A percentile compares a stretch with the other conserved stretches of the same genome.
Conservation (phyloP, 1,140 invertebrate genomes). For the Zaprionus nigranus region DNA sequence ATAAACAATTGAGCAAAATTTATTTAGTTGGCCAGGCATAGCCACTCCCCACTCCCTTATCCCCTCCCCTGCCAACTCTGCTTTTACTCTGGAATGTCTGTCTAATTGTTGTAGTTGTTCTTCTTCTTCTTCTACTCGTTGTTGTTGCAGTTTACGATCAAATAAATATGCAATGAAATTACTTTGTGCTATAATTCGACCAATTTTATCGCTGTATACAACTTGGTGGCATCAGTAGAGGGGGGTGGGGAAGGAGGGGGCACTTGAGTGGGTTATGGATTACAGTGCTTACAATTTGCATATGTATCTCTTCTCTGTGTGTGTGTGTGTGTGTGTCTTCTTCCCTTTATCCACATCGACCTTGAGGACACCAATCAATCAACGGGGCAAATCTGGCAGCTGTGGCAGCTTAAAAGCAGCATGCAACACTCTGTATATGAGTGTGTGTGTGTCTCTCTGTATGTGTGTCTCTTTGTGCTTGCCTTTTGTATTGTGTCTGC, state of each 20-base stretch:
- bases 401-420: slow-evolving; percentile 49
- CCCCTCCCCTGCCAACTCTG: neutral
- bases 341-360: slow-evolving; percentile 35
- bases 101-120: slow-evolving; percentile 31
- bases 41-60: neutral
- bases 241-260: neutral
- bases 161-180: slow-evolving; percentile 75
- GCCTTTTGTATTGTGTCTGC: slow-evolving; percentile 10
- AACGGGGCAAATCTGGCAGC: slow-evolving; percentile 38
- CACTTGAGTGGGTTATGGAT: neutral
- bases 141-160: slow-evolving; percentile 56
- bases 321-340: slow-evolving; percentile 27
- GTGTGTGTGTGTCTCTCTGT: slow-evolving; percentile 9
- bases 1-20: slow-evolving; percentile 77
- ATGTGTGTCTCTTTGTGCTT: slow-evolving; percentile 6
- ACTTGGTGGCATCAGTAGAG: neutral
- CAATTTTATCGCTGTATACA: slow-evolving; percentile 53
- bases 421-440: slow-evolving; percentile 27
- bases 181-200: slow-evolving; percentile 65
- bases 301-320: slow-evolving; percentile 59
- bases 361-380: slow-evolving; percentile 81
- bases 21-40: slow-evolving; percentile 67
- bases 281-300: slow-evolving; percentile 48
- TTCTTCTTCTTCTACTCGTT: neutral
- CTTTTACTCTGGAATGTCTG: slow-evolving; percentile 50